phyloP scores from a whole-genome alignment of 2,797 vertebrate species.

The Artibeus jamaicensis region DNA sequence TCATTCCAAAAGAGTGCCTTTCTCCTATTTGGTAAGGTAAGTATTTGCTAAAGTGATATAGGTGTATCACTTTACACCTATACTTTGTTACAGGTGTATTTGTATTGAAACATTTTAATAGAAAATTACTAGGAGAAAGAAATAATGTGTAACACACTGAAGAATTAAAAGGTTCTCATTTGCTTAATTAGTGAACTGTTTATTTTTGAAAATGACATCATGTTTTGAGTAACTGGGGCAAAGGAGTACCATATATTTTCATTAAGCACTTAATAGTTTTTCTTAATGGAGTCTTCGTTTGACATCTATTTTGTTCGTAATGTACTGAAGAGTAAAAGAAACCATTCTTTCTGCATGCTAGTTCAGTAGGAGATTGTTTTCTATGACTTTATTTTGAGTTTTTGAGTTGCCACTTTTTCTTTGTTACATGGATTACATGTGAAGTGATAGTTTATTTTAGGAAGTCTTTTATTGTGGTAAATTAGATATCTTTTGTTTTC shows the following conservation, averaged over 20 bases:
- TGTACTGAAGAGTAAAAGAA: slow-evolving; percentile 8
- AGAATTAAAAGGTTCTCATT: slow-evolving; percentile 7
- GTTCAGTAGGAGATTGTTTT: background rate
- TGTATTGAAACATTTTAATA: slow-evolving; percentile 22
- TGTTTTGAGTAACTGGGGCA: background rate
- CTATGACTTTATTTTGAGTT: background rate
- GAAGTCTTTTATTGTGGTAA: background rate
- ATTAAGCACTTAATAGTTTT: background rate
- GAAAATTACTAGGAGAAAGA: background rate
- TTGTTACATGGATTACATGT: background rate
- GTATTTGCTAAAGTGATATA: slow-evolving; percentile 31
- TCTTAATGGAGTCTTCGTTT: slow-evolving; percentile 35
- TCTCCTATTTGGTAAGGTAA: slow-evolving; percentile 37
- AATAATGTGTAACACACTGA: background rate
- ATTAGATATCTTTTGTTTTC: background rate
- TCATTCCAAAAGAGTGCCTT: slow-evolving; percentile 37
- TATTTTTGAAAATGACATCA: background rate
- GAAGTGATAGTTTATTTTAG: slow-evolving; percentile 41
- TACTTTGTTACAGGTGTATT: background rate
- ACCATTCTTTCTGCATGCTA: background rate
- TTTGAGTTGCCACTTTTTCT: slow-evolving; percentile 13
- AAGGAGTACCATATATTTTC: background rate
- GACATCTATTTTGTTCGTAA: background rate
- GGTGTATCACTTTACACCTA: no score
- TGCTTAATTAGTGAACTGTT: background rate